Evolutionary conservation across 2,113 vertebrate species (phyloP), one percentile per base, ranked within the genome.

Genomic region (Mobula birostris): DNA sequence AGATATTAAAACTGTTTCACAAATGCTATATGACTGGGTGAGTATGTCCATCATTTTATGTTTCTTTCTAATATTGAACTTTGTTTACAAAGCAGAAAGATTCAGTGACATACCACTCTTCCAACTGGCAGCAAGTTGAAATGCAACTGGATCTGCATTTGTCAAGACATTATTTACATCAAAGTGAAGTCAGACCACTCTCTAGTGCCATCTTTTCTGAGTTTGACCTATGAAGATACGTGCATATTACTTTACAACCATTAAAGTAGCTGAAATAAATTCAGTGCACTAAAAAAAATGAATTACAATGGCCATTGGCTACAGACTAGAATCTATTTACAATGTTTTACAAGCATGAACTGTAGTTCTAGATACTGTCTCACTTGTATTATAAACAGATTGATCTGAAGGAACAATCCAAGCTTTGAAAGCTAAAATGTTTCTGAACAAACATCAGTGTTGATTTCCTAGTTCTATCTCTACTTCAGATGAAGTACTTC

Each of bases 391-490:
- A 11, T 87, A 87, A 87, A 87, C 83, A 87, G 83, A 56, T 87
- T 87, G 83, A 87, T 87, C 24, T 87, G 27, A 29, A 17, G 83
- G 83, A 61, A 87, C 27, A 24, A 48, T 87, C 83, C 56, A 61
- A n/a, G 24, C 83, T 87, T 87, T 87, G 83, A 87, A 87, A 87
- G 29, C 83, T 87, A 27, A 87, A 87, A 87, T 87, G 83, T 87
- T 87, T 87, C 58, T 11, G 27, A 61, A n/a, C 83, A 87, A 87
- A 87, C 56, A 27, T 87, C 83, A 87, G 83, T 87, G 83, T 87
- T 14, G 4, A 87, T 87, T 87, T 87, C 83, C 56, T 87, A 56
- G 83, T n/a, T 21, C 56, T 58, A 87, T 74, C 58, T 87, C 83
- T 3, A 24, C 29, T 4, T 14, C 56, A 87, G 83, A 87, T 12